These are phyloP conservation scores for Ormyrus rosae DNA, from an alignment of 2,888 invertebrate species.

Conservation along the genomic window DNA sequence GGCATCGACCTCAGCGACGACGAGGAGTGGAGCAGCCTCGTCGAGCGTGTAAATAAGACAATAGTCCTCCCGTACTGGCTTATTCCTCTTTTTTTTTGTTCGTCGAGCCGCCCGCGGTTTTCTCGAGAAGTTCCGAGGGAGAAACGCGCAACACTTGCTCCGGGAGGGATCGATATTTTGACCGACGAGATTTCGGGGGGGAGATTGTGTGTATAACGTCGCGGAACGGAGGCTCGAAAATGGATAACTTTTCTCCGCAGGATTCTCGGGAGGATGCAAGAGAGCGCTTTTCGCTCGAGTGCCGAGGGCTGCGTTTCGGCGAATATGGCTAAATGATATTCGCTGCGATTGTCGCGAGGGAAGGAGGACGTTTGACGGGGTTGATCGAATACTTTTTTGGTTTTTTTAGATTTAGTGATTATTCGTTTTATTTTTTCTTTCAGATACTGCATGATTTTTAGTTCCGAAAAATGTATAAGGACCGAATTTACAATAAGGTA, in stretches of 20 bases:
- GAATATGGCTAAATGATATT: no score
- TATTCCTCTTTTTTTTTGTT: conserved; percentile 16
- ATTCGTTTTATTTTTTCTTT: conserved; percentile 38
- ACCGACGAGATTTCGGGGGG: neutral
- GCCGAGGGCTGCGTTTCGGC: no score
- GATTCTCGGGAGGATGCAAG: no score
- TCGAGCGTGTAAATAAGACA: conserved; percentile 70
- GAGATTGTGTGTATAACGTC: no score
- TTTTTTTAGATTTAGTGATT: conserved; percentile 6
- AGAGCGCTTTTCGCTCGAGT: no score
- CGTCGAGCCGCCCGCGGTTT: no score
- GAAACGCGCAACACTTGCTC: neutral
- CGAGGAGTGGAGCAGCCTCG: conserved; percentile 74
- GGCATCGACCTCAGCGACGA: conserved; percentile 72
- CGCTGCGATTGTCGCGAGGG: no score
- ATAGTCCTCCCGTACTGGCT: no score
- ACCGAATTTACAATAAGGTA: conserved; percentile 37
- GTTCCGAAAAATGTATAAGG: conserved; percentile 43
- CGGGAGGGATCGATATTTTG: conserved; percentile 22
- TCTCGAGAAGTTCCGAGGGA: no score
- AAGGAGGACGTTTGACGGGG: no score
- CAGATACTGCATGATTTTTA: conserved; percentile 55
- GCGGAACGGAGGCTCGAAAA: no score
- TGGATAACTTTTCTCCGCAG: no score
- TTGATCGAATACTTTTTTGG: neutral